Evolutionary conservation across 1,140 invertebrate genomes (phyloP).

Genomic region (Anadara kagoshimensis): DNA sequence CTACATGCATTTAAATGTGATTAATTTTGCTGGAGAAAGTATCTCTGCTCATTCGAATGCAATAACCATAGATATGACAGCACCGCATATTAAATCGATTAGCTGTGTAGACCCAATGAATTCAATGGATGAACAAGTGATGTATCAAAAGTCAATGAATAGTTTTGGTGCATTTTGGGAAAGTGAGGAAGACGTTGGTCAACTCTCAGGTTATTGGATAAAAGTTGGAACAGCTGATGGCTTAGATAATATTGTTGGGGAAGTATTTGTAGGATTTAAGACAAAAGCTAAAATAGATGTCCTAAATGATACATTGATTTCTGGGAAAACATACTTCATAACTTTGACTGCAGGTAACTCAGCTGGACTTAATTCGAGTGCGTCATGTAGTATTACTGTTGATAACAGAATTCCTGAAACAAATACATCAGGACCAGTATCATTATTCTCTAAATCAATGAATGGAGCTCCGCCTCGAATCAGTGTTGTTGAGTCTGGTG

Average conservation of each 20-base stretch:
- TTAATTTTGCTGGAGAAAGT: conserved; percentile 42
- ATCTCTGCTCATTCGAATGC: conserved; percentile 33
- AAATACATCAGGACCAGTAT: too few relatives aligned
- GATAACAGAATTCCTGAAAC: too few relatives aligned
- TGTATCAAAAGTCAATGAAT: conserved; percentile 38
- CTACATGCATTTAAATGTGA: conserved; percentile 33
- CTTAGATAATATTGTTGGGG: too few relatives aligned
- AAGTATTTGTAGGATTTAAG: conserved; percentile 25
- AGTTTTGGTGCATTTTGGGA: conserved; percentile 46
- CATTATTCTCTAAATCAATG: too few relatives aligned
- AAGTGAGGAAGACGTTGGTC: conserved; percentile 34
- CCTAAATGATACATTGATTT: conserved; percentile 2
- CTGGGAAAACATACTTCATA: conserved; percentile 29
- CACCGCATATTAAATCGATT: conserved; percentile 36
- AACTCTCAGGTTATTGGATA: conserved; percentile 26
- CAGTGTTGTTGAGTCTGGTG: too few relatives aligned
- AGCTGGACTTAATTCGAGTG: conserved; percentile 22
- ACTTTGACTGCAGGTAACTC: conserved; percentile 33
- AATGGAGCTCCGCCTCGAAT: too few relatives aligned
- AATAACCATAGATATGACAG: conserved; percentile 44
- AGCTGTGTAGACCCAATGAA: conserved; percentile 39
- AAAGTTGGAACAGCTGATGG: conserved; percentile 29
- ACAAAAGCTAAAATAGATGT: conserved; percentile 24
- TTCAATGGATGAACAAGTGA: conserved; percentile 32
- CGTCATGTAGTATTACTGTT: conserved; percentile 45